Base-by-base conservation (phyloP, 2,113 vertebrate species). In the Cryptoleucopteryx plumbea region DNA sequence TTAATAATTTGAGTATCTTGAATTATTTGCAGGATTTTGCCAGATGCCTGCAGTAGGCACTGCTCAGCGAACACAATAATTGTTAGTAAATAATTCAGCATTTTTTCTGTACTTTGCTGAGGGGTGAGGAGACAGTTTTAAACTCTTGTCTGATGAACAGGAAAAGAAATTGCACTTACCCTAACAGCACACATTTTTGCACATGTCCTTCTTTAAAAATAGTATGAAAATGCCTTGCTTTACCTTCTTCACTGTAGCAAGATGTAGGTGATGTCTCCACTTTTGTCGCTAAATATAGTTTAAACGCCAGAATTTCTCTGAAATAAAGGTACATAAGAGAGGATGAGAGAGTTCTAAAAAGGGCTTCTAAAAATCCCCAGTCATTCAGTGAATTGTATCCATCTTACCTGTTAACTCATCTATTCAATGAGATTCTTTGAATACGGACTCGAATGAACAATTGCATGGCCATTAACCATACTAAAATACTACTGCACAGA, bases 21-120 rank as follows among this genome's bases (percentile, higher is more conserved):
- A 50, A 56, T 78, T 88, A 70, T 86, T 94, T 94, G 93, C 72
- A 63, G 68, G 43, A 10, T 95, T 93, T 88, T 90, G 70, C 56
- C 50, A 61, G 81, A 34, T 86, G 94, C 82, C 82, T 85, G 90
- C 80, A 94, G 87, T 93, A 82, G 88, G 71, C 45, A 13, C 40
- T 73, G 78, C 62, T 82, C 68, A 42, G 65, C 27, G 87, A 97
- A 71, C 31, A 50, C 88, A 59, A 38, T 90, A 65, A 82, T 94
- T 93, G 80, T 87, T 93, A 85, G 59, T 86, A 96, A 79, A 86
- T 93, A 84, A 94, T 47, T 73, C 8, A 53, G 38, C 29, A 3
- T 74, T 84, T 86, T 88, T 77, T 71, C 73, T 84, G 16, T 86
- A 19, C 29, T 90, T 79, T 59, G 70, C 71, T 82, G 34, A 65